Evolutionary conservation across 2,113 vertebrate species (phyloP), one percentile per base, ranked within the genome.

Genomic region (Polypterus bichir): DNA sequence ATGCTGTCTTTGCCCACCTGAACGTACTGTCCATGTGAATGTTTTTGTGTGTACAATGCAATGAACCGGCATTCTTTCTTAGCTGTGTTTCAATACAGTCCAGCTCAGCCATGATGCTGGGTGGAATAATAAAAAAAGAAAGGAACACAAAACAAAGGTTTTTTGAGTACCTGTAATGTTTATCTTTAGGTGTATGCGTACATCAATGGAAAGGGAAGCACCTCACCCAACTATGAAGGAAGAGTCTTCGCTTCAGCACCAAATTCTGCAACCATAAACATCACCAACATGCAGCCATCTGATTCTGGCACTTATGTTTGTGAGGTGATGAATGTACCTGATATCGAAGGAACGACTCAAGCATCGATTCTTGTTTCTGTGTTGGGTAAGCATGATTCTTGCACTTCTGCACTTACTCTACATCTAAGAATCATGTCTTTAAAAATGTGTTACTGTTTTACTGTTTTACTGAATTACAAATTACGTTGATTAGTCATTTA

Each of bases 291-390:
- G 82, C 83, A 88, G 48, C 67, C 81, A 46, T 73, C 76, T 3
- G 91, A 96, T 51, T 67, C 85, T 0, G 93, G 92, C 1, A 8
- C 74, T 61, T 94, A 93, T 64, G 78, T 59, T 7, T 94, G 93
- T 8, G 83, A 90, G 54, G 82, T 94, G 61, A 82, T 83, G 70
- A 92, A 88, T 68, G 73, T 85, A 0, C 81, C 82, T 2, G 82
- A 82, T 6, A 63, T 79, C 2, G 4, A 3, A 0, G 83, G 84
- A 53, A 60, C 63, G 46, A 81, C 79, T 10, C 79, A 90, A 63
- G 88, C 72, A 62, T 77, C 64, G 1, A 11, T 91, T 46, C 59
- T 67, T 1, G 77, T 92, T 65, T 79, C n/a, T 0, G 88, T 93
- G 52, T 74, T 91, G 59, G 89, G 92, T 93, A 81, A 69, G 71